Evolutionary conservation across 2,888 invertebrate species (phyloP).

Genomic region (Parelbella ahira): DNA sequence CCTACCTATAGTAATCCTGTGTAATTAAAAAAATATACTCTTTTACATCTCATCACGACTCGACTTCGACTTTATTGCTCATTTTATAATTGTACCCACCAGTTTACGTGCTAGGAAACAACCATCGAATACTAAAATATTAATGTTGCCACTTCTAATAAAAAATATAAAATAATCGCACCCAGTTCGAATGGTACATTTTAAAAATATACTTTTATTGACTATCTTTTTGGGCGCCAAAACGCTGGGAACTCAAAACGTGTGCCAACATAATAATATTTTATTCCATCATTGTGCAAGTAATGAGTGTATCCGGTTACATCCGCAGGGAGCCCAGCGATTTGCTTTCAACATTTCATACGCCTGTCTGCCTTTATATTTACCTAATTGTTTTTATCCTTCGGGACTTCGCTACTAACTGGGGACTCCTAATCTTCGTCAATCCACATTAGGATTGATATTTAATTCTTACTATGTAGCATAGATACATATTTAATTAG

Average conservation of each 20-base stretch:
- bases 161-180: too few relatives aligned
- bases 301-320: constrained; percentile 64
- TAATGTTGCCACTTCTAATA: too few relatives aligned
- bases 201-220: too few relatives aligned
- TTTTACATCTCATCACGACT: too few relatives aligned
- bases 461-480: constrained; percentile 13
- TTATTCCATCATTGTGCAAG: constrained; percentile 40
- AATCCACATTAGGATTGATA: constrained; percentile 18
- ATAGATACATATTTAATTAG: constrained; percentile 7
- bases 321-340: constrained; percentile 46
- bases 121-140: too few relatives aligned
- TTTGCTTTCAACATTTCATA: constrained; percentile 44
- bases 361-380: constrained; percentile 37
- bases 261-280: constrained; percentile 20
- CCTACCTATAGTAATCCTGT: too few relatives aligned
- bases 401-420: constrained; percentile 27
- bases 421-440: constrained; percentile 23
- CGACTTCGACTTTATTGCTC: too few relatives aligned
- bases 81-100: too few relatives aligned
- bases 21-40: too few relatives aligned
- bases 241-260: constrained; percentile 3
- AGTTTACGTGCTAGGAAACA: too few relatives aligned
- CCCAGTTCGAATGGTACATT: too few relatives aligned
- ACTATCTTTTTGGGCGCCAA: too few relatives aligned
- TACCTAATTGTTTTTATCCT: constrained; percentile 45